Percentiles rank a stretch among this genome's conserved stretches.
These are phyloP conservation scores for Puma concolor DNA, from an alignment of 2,113 vertebrate genomes.

Conservation along the genomic window DNA sequence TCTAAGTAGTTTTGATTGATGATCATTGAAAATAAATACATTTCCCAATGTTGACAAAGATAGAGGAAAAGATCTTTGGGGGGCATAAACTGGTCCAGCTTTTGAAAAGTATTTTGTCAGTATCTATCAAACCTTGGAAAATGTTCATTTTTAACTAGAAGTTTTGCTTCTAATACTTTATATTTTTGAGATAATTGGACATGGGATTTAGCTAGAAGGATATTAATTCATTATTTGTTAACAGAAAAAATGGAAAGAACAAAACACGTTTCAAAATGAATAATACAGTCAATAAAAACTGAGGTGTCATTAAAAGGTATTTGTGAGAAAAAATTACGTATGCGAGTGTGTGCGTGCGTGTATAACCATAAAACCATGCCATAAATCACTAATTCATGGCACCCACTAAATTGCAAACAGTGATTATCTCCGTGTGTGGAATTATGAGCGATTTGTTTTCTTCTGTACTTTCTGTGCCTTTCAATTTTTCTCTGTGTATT, in stretches of 20 bases:
- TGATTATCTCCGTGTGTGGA: not conserved
- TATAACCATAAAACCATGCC: not conserved
- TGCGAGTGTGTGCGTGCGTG: not conserved
- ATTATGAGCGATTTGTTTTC: not conserved
- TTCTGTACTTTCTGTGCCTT: not conserved
- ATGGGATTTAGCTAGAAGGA: not conserved
- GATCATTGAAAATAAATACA: not conserved
- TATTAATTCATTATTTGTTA: not conserved
- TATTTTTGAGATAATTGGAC: not conserved
- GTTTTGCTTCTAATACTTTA: not conserved
- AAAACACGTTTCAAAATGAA: not conserved
- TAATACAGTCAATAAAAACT: not conserved
- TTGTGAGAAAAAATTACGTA: not conserved
- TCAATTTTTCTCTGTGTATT: not conserved
- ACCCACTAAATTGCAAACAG: not conserved
- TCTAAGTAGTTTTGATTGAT: not conserved
- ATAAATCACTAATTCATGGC: not conserved
- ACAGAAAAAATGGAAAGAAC: not conserved
- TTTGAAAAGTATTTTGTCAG: not conserved
- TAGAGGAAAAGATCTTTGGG: not conserved
- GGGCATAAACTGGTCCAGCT: not conserved
- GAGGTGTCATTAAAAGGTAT: not conserved
- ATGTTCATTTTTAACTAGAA: not conserved
- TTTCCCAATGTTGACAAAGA: not conserved
- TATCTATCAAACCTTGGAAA: not conserved